Percentiles rank a stretch among this genome's conserved stretches.
Conservation (phyloP, 2,797 vertebrate genomes). For the Pantherophis vulpinus region DNA sequence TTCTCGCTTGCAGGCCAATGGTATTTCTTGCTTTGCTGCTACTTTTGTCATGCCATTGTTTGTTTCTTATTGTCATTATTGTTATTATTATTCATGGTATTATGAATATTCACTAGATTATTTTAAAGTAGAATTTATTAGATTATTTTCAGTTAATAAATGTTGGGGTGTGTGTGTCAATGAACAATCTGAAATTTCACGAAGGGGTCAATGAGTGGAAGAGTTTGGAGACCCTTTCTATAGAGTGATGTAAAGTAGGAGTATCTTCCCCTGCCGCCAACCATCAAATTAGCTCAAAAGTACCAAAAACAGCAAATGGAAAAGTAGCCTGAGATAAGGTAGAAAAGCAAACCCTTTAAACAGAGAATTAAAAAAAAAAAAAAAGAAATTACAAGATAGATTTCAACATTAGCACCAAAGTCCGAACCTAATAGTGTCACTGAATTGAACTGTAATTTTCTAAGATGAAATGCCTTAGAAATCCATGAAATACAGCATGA, state of each 20-base stretch:
- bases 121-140: not conserved
- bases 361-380: not conserved
- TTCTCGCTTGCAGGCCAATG: too few species aligned
- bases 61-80: not conserved
- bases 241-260: not conserved
- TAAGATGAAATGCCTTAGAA: slow-evolving; percentile 4
- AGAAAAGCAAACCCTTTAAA: not conserved
- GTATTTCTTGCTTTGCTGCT: too few species aligned
- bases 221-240: not conserved
- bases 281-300: not conserved
- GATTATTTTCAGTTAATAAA: not conserved
- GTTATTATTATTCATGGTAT: not conserved
- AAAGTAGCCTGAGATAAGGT: not conserved
- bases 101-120: not conserved
- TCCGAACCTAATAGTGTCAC: not conserved
- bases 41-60: too few species aligned
- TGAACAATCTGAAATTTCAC: not conserved
- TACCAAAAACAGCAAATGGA: not conserved
- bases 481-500: slow-evolving; percentile 1
- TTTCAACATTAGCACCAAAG: not conserved
- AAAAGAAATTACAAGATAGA: not conserved
- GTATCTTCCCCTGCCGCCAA: not conserved
- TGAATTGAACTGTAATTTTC: not conserved
- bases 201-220: not conserved
- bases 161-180: not conserved